Base-by-base conservation (phyloP, 1,140 invertebrate genomes). In the Drosophila mayri region DNA sequence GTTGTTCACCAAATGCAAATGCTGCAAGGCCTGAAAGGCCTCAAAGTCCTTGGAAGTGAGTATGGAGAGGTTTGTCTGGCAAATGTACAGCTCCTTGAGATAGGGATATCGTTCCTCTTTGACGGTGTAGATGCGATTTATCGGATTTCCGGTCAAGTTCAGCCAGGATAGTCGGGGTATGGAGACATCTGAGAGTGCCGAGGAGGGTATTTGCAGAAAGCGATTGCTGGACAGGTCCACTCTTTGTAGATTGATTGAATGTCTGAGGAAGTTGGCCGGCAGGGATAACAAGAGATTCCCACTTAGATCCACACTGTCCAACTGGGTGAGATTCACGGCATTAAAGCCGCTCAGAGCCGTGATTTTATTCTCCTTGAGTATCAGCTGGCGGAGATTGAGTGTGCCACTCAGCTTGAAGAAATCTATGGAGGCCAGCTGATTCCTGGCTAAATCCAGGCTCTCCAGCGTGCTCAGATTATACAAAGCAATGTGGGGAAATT, bases 31-130 rank as follows among this genome's bases (percentile, higher is more conserved):
- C 4, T 96, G 96, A 80, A 98, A 98, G n/a, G 96, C 95, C 83
- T 97, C 95, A 84, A 98, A 98, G 80, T 98, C 97, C 82, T 96
- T 96, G 46, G 96, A 97, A 0, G 97, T 97, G 6, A 98, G 94
- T 54, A 98, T 96, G 3, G 95, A 97, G 14, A 98, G 93, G 91
- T 98, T 98, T 1, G 97, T 98, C 22, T 95, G 94, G 47, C 95
- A 96, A 60, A 98, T 96, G 83, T 97, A 95, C 10, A 98, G 94
- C 92, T 97, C 96, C 91, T 97, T 95, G 0, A 98, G 93, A 12
- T 95, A 92, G n/a, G 96, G 95, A 71, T 92, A 92, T 14, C 86
- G 66, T 37, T 92, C 92, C 67, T 92, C 92, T 52, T 91, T 92
- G 0, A 92, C 90, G 10, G 92, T 92, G 46, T 92, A 93, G 47